Conservation (phyloP, 2,797 vertebrate genomes). For the Pteropus rufus region DNA sequence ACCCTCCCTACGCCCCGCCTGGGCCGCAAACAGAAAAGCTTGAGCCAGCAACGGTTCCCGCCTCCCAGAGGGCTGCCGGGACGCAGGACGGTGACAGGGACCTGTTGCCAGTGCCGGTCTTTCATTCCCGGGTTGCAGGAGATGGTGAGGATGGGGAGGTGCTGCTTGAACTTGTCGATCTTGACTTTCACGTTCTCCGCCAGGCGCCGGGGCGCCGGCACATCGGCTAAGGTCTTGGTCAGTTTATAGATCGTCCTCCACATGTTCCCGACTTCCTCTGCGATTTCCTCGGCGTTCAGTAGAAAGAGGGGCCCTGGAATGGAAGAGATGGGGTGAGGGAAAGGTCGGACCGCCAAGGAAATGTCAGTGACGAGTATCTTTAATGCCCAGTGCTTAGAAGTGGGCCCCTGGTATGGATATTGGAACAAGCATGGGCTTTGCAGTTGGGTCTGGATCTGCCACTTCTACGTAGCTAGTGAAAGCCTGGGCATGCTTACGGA, state of each 20-base stretch:
- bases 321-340: neutral
- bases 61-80: neutral
- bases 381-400: neutral
- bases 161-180: constrained; percentile 90
- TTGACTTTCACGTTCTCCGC: constrained; percentile 87
- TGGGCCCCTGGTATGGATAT: too few relatives aligned
- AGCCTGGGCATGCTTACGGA: neutral
- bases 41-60: neutral
- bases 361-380: neutral
- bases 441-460: neutral
- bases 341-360: neutral
- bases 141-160: constrained; percentile 88
- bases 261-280: constrained; percentile 89
- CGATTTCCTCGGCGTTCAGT: constrained; percentile 89
- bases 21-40: neutral
- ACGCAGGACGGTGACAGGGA: constrained; percentile 51
- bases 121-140: constrained; percentile 93
- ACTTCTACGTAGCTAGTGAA: neutral
- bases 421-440: neutral
- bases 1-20: too few relatives aligned
- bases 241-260: constrained; percentile 91
- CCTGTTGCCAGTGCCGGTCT: constrained; percentile 91
- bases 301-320: constrained; percentile 85
- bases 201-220: constrained; percentile 84
- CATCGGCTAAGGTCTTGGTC: constrained; percentile 84